Percentiles rank a stretch among this genome's conserved stretches.
phyloP scores from a whole-genome alignment of 2,888 invertebrate species.

The Aporophyla nigra region DNA sequence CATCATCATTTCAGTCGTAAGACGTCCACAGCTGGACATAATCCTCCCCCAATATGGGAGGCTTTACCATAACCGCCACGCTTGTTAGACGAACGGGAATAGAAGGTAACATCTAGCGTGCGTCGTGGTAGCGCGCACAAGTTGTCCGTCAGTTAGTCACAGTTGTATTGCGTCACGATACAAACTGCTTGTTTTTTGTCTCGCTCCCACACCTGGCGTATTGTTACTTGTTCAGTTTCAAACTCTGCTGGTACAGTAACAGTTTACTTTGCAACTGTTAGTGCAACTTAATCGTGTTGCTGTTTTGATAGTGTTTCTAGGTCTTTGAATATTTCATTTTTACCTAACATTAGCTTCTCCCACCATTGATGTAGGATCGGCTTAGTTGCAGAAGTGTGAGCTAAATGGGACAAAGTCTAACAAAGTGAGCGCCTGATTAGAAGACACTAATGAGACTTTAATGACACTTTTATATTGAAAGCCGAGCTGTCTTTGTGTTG shows the following conservation, averaged over 20 bases:
- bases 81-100: too few relatives aligned
- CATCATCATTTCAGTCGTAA: too few relatives aligned
- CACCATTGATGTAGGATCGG: background rate
- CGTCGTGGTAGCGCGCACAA: slow-evolving; percentile 15
- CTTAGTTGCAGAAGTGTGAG: background rate
- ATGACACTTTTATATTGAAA: slow-evolving; percentile 10
- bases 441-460: slow-evolving; percentile 32
- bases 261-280: slow-evolving; percentile 34
- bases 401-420: slow-evolving; percentile 6
- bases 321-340: background rate
- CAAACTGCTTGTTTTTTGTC: slow-evolving; percentile 32
- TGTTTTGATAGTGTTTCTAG: slow-evolving; percentile 1
- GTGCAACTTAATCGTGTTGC: slow-evolving; percentile 22
- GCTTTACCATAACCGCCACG: too few relatives aligned
- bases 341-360: background rate
- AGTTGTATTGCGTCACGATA: slow-evolving; percentile 11
- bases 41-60: too few relatives aligned
- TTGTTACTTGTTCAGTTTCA: slow-evolving; percentile 21
- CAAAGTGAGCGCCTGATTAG: slow-evolving; percentile 21
- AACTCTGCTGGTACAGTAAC: slow-evolving; percentile 7
- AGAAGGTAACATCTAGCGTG: background rate
- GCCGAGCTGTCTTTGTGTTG: slow-evolving; percentile 5
- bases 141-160: slow-evolving; percentile 42
- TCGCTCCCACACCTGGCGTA: slow-evolving; percentile 20
- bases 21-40: too few relatives aligned